phyloP scores from a whole-genome alignment of 2,797 vertebrate species.

The Hyperoplus immaculatus region DNA sequence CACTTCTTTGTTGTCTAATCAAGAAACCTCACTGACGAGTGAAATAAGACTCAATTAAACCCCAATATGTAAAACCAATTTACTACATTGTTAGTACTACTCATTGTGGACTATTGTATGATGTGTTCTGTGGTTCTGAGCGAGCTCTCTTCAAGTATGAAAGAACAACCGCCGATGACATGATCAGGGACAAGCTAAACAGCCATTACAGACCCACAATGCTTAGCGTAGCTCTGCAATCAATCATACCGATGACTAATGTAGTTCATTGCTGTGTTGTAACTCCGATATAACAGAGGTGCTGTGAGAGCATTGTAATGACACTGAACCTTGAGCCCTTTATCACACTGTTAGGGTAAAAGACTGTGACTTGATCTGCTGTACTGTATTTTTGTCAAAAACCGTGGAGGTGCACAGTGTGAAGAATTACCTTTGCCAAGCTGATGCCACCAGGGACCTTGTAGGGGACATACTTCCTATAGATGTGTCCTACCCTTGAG shows the following conservation, averaged over 20 bases:
- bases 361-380: slow-evolving; percentile 21
- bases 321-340: background rate
- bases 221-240: background rate
- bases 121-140: background rate
- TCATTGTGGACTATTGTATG: background rate
- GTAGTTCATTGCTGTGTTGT: background rate
- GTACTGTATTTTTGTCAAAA: background rate
- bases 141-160: background rate
- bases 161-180: background rate
- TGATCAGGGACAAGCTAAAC: background rate
- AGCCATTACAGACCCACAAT: background rate
- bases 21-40: background rate
- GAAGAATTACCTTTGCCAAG: slow-evolving; percentile 89
- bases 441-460: slow-evolving; percentile 95
- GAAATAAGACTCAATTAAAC: background rate
- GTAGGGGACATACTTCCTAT: slow-evolving; percentile 98
- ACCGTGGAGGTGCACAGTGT: background rate
- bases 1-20: slow-evolving; percentile 22
- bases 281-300: background rate
- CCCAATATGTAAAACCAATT: background rate
- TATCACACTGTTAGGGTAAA: background rate
- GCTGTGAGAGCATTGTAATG: background rate
- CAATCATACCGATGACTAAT: background rate
- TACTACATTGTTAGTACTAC: background rate
- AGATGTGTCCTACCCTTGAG: slow-evolving; percentile 97